A percentile compares a stretch with the other conserved stretches of the same genome.
Conservation (phyloP, 1,140 invertebrate genomes). For the Hydropsyche tenuis region DNA sequence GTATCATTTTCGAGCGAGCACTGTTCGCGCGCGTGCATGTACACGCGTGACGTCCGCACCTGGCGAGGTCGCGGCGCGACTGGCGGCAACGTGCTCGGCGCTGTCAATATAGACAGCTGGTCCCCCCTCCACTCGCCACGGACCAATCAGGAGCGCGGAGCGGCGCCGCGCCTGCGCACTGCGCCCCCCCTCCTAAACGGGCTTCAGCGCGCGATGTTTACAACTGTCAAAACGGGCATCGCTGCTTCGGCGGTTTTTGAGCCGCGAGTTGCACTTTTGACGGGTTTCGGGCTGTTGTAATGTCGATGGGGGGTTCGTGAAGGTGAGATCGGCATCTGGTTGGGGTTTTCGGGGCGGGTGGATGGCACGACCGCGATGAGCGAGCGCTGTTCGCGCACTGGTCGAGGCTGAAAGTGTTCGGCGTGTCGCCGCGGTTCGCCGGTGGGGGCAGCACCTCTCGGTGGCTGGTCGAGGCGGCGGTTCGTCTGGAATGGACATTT, state of each 20-base stretch:
- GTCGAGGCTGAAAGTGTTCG: no score
- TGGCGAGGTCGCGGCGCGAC: constrained; percentile 55
- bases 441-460: no score
- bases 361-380: no score
- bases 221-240: constrained; percentile 1
- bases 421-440: no score
- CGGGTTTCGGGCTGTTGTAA: not conserved
- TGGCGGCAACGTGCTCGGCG: constrained; percentile 57
- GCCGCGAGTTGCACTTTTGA: no score
- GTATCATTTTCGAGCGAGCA: constrained; percentile 26
- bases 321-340: no score
- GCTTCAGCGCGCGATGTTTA: not conserved
- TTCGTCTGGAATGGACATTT: no score
- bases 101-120: constrained; percentile 65
- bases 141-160: not conserved
- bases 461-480: no score
- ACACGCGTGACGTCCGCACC: constrained; percentile 54
- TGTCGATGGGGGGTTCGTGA: no score
- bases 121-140: constrained; percentile 50
- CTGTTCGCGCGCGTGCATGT: constrained; percentile 47
- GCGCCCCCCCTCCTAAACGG: not conserved
- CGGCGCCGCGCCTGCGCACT: constrained; percentile 18
- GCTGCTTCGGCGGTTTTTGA: not conserved
- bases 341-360: no score
- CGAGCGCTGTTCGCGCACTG: no score